Percentiles rank a stretch among this genome's conserved stretches.
Conservation (phyloP, 1,140 invertebrate species). For the Laupala kohalensis region DNA sequence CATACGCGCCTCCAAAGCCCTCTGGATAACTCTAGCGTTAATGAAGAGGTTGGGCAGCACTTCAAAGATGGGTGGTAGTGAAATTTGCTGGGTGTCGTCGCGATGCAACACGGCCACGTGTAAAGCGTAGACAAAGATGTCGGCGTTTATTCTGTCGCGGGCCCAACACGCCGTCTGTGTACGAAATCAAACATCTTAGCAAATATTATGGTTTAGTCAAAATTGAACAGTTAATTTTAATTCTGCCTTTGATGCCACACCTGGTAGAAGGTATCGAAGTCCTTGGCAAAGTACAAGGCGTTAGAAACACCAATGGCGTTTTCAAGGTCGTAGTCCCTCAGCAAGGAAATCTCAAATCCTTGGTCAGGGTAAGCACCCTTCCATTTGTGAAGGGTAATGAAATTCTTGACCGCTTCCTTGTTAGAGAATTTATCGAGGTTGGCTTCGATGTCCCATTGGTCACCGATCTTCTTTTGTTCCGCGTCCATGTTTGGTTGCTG, state of each 20-base stretch:
- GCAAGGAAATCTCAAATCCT: slow-evolving; percentile 47
- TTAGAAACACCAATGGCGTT: slow-evolving; percentile 50
- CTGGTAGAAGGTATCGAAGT: slow-evolving; percentile 47
- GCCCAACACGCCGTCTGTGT: slow-evolving; percentile 48
- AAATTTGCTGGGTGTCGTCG: slow-evolving; percentile 39
- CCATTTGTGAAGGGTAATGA: slow-evolving; percentile 39
- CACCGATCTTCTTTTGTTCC: slow-evolving; percentile 33
- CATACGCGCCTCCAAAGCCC: slow-evolving; percentile 44
- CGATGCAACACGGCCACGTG: slow-evolving; percentile 44
- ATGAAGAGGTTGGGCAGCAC: slow-evolving; percentile 51
- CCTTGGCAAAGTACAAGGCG: slow-evolving; percentile 52
- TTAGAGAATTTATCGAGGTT: slow-evolving; percentile 33
- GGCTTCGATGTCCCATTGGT: slow-evolving; percentile 37
- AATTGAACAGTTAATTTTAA: too few relatives aligned
- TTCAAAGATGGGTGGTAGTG: slow-evolving; percentile 50
- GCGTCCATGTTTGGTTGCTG: slow-evolving; percentile 35
- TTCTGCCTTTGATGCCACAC: too few relatives aligned
- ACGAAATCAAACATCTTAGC: too few relatives aligned
- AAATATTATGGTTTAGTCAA: too few relatives aligned
- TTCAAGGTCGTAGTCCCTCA: slow-evolving; percentile 41
- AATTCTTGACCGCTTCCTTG: slow-evolving; percentile 39
- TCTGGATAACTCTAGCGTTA: slow-evolving; percentile 39
- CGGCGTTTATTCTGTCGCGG: slow-evolving; percentile 44
- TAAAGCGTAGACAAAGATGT: slow-evolving; percentile 46
- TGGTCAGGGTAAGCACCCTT: slow-evolving; percentile 33